phyloP scores from a whole-genome alignment of 2,797 vertebrate species.

The Coccyzus lansbergi region DNA sequence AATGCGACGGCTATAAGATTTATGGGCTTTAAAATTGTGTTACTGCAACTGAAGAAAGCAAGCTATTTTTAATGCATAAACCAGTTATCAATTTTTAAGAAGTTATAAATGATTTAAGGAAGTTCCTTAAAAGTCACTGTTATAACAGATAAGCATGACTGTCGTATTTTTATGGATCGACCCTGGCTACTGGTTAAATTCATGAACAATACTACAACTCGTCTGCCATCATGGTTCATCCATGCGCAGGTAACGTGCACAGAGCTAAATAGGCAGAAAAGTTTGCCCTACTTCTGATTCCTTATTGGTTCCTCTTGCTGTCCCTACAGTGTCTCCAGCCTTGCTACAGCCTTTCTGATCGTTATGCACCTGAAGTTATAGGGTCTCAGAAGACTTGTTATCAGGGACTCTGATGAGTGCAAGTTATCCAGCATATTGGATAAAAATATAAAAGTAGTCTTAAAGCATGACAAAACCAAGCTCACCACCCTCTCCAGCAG shows the following conservation, averaged over 20 bases:
- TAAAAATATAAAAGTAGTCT: background rate
- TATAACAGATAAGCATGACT: background rate
- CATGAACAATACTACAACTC: background rate
- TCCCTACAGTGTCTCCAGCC: background rate
- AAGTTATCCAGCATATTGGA: background rate
- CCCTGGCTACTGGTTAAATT: background rate
- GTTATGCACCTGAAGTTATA: background rate
- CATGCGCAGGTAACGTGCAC: rapidly evolving
- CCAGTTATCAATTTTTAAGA: background rate
- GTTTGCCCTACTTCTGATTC: background rate
- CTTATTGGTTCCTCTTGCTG: background rate
- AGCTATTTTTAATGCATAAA: background rate
- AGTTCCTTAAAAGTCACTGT: background rate
- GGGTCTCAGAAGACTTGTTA: background rate
- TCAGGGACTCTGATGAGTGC: background rate
- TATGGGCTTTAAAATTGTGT: background rate
- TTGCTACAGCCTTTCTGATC: background rate
- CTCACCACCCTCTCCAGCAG: background rate
- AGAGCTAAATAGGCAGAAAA: background rate
- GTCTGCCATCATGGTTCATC: background rate
- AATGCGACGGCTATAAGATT: background rate
- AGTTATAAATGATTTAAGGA: background rate
- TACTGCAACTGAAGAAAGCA: background rate
- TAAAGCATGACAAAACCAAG: background rate
- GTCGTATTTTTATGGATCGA: background rate